Conservation (phyloP, 1,140 invertebrate genomes). For the Leptinotarsa texana region DNA sequence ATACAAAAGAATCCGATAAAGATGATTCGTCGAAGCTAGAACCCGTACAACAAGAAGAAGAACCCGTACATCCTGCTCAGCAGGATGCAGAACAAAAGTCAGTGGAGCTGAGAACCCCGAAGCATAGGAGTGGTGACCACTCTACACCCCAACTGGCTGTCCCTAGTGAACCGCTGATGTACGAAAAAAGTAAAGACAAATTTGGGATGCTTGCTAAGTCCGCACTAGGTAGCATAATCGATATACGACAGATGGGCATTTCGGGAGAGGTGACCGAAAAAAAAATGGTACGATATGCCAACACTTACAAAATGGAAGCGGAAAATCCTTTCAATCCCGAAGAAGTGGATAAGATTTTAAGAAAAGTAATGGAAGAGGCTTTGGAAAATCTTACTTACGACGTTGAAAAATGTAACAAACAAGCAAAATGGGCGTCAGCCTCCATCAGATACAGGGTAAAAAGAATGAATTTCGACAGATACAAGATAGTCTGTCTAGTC, state of each 20-base stretch:
- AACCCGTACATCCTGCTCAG: no score
- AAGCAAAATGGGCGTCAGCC: constrained; percentile 54
- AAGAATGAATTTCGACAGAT: constrained; percentile 59
- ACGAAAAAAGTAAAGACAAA: neutral
- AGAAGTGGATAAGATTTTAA: constrained; percentile 57
- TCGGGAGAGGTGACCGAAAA: neutral
- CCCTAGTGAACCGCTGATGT: neutral
- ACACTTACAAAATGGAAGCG: constrained; percentile 59
- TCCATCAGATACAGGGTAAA: constrained; percentile 57
- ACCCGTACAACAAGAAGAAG: no score
- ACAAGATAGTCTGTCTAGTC: constrained; percentile 62
- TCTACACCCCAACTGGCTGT: no score
- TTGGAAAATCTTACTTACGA: constrained; percentile 58
- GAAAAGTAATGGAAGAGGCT: constrained; percentile 55
- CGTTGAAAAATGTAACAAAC: constrained; percentile 48
- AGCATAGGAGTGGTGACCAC: no score
- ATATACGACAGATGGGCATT: constrained; percentile 8
- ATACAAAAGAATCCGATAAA: no score
- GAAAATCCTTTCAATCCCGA: constrained; percentile 58
- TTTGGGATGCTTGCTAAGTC: neutral
- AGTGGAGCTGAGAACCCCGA: no score
- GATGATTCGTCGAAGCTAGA: no score
- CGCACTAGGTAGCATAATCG: constrained; percentile 7
- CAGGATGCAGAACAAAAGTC: no score
- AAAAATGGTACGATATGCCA: constrained; percentile 53